Evolutionary conservation across 2,113 vertebrate genomes (phyloP), one percentile per base, ranked within the genome.

Genomic region (Crocuta crocuta): DNA sequence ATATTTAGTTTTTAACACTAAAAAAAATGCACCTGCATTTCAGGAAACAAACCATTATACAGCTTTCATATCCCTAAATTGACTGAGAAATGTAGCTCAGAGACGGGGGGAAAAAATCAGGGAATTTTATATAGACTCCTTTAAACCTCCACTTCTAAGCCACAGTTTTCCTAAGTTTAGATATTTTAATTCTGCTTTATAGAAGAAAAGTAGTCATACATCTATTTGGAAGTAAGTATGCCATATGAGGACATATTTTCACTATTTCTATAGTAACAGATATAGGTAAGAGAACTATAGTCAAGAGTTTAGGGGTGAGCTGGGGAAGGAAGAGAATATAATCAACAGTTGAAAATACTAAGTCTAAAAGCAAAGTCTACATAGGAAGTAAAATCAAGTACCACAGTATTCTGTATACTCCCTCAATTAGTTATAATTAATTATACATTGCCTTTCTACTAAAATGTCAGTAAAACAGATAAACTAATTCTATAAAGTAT

Each of bases 261-360:
- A 80, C 35, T 85, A 88, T 55, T 94, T 81, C 86, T 96, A 94
- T 11, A 97, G 9, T 82, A 84, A 73, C 10, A 94, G 35, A 78
- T 58, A 65, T 3, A 92, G 53, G 13, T 61, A 89, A 94, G n/a
- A 76, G 53, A 93, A 96, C 63, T 93, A 94, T 0, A 89, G 43
- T 73, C 78, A 88, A 92, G 70, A 74, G 19, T 82, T 94, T 68
- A 83, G 48, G 28, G 48, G 13, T 81, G 17, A 95, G 82, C 50
- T 86, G 24, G 68, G 79, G n/a, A 92, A 28, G 48, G 31, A 93
- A 97, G 43, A 97, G 31, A 96, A 71, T 48, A 96, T 68, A 88
- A 87, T 55, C n/a, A 96, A 73, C 4, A 96, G 43, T 48, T 92
- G 63, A 95, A 94, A 96, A 96, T 45, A 94, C 26, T 63, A 96